A percentile compares a stretch with the other conserved stretches of the same genome.
Evolutionary conservation across 2,797 vertebrate genomes (phyloP).

Genomic region (Lates japonicus): DNA sequence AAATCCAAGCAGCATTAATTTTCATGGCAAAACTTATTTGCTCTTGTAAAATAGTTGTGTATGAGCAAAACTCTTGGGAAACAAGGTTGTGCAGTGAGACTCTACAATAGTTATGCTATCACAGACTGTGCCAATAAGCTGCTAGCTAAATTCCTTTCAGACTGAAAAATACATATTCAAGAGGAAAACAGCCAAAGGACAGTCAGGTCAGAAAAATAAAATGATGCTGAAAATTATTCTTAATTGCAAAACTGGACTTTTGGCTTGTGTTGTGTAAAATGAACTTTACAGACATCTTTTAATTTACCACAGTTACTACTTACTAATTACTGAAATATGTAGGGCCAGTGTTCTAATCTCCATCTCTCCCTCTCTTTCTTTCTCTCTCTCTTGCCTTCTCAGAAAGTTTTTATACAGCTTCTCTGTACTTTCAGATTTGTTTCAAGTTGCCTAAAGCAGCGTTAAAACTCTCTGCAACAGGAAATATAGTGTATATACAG

Average conservation of each 20-base stretch:
- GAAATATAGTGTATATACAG: constrained; percentile 17
- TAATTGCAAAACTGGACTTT: not conserved
- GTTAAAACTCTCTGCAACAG: constrained; percentile 25
- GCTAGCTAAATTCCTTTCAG: not conserved
- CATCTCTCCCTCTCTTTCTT: not conserved
- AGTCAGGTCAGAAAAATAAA: not conserved
- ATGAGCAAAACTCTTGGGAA: no score
- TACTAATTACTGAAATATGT: not conserved
- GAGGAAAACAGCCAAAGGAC: not conserved
- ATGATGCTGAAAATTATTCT: not conserved
- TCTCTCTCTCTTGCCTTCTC: not conserved
- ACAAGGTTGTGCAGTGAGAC: no score
- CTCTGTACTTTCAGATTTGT: constrained; percentile 5
- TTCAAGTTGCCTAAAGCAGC: constrained; percentile 22
- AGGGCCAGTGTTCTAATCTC: not conserved
- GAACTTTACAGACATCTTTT: constrained; percentile 1
- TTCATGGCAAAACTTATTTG: not conserved
- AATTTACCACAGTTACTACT: not conserved
- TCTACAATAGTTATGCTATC: no score
- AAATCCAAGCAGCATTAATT: not conserved
- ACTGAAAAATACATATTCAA: not conserved
- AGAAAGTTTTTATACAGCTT: constrained; percentile 12
- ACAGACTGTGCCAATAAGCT: not conserved
- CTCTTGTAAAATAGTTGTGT: no score
- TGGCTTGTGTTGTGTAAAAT: constrained; percentile 7